A percentile compares a stretch with the other conserved stretches of the same genome.
These are phyloP conservation scores for Aplocera efformata DNA, from an alignment of 2,888 invertebrate species.

Conservation along the genomic window DNA sequence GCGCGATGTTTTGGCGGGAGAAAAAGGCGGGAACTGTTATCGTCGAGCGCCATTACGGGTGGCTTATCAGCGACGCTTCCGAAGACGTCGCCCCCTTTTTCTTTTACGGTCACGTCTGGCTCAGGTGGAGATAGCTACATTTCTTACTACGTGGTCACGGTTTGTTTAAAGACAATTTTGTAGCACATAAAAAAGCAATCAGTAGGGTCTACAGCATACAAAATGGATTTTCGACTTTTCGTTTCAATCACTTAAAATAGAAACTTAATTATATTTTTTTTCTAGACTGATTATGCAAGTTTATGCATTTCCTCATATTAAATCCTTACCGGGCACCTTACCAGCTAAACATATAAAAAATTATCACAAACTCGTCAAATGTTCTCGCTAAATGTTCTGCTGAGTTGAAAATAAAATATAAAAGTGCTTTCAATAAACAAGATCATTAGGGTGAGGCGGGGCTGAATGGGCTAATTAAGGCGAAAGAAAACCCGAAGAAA, in stretches of 20 bases:
- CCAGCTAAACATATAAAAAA: constrained; percentile 1
- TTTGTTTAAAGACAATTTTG: constrained; percentile 23
- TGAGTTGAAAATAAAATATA: constrained; percentile 67
- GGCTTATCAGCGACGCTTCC: constrained; percentile 75
- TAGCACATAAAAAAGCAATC: too few relatives aligned
- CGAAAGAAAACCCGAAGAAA: constrained; percentile 78
- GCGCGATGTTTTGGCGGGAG: constrained; percentile 73
- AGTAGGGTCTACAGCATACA: too few relatives aligned
- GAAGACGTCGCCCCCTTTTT: constrained; percentile 72
- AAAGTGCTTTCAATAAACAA: constrained; percentile 76
- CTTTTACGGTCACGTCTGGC: constrained; percentile 77
- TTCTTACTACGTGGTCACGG: constrained; percentile 39
- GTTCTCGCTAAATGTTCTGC: constrained; percentile 62
- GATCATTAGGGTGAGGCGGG: constrained; percentile 57
- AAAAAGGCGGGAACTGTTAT: constrained; percentile 79
- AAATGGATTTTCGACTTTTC: too few relatives aligned
- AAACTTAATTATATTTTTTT: too few relatives aligned
- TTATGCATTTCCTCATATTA: too few relatives aligned
- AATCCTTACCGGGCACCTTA: too few relatives aligned
- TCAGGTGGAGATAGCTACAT: constrained; percentile 53
- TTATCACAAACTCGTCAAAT: constrained; percentile 32
- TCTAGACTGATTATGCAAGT: too few relatives aligned
- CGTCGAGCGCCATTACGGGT: constrained; percentile 73
- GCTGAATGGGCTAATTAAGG: constrained; percentile 79
- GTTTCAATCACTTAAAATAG: too few relatives aligned